A percentile compares a stretch with the other conserved stretches of the same genome.
phyloP scores from a whole-genome alignment of 1,140 invertebrate species.

The Danaus plexippus region DNA sequence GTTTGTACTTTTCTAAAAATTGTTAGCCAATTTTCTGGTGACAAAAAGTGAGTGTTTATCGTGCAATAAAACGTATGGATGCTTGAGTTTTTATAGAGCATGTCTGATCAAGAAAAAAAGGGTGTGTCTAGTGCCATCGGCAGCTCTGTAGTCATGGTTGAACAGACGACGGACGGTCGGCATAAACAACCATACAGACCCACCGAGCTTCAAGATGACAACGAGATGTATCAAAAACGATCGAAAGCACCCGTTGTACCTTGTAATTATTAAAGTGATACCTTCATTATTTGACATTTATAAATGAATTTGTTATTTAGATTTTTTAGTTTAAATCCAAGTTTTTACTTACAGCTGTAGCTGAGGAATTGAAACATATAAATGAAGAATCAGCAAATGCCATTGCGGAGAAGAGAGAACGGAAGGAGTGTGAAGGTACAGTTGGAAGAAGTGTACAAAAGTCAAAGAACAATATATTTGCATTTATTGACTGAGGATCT shows the following conservation, averaged over 20 bases:
- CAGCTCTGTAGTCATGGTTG: conserved; percentile 35
- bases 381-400: conserved; percentile 24
- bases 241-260: conserved; percentile 40
- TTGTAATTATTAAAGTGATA: conserved; percentile 25
- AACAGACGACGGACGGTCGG: conserved; percentile 28
- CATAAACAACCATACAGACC: conserved; percentile 35
- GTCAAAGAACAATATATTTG: no score
- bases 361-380: conserved; percentile 40
- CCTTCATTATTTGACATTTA: conserved; percentile 7
- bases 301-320: conserved; percentile 2
- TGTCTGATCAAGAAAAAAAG: conserved; percentile 55
- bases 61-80: conserved; percentile 41
- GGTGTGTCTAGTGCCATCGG: conserved; percentile 22
- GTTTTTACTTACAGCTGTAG: conserved; percentile 26
- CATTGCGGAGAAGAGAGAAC: conserved; percentile 23
- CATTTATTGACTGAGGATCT: no score
- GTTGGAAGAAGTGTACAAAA: no score
- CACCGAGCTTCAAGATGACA: conserved; percentile 33
- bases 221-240: conserved; percentile 39
- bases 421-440: conserved; percentile 24
- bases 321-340: conserved; percentile 9
- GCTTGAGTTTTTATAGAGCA: conserved; percentile 38
- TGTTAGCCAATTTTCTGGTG: conserved; percentile 35
- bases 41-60: conserved; percentile 37
- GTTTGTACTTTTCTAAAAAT: conserved; percentile 50